Evolutionary conservation across 2,113 vertebrate species (phyloP).

Genomic region (Alaudala cheleensis): DNA sequence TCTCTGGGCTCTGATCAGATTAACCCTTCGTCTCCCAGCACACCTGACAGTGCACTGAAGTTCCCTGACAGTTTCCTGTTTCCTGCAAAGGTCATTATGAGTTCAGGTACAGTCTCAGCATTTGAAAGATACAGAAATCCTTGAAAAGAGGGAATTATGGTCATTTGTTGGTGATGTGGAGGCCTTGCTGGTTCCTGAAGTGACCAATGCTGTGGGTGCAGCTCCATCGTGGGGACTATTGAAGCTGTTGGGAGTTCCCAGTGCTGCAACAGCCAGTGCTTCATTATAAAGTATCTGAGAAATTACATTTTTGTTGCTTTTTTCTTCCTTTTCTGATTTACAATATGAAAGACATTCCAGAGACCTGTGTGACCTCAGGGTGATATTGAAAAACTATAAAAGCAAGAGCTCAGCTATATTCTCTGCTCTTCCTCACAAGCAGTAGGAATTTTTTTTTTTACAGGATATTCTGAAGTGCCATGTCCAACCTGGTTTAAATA

Average conservation of each 20-base stretch:
- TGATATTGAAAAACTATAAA: constrained; percentile 44
- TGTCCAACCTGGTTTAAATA: neutral
- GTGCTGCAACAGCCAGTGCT: neutral
- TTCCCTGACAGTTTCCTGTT: neutral
- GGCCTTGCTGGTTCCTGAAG: constrained; percentile 2
- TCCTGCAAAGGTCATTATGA: neutral
- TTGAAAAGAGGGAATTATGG: neutral
- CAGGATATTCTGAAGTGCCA: neutral
- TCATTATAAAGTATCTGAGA: neutral
- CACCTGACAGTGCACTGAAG: neutral
- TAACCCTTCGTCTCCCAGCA: neutral
- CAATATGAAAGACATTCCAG: constrained; percentile 21
- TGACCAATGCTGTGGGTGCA: neutral
- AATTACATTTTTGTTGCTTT: neutral
- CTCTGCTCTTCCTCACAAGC: neutral
- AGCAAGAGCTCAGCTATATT: constrained; percentile 4
- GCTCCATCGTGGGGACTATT: neutral
- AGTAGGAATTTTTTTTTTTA: neutral
- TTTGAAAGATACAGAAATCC: neutral
- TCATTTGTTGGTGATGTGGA: neutral
- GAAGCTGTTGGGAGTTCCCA: constrained; percentile 24
- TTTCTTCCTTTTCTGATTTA: constrained; percentile 2
- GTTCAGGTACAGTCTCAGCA: rapidly evolving
- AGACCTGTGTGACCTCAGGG: neutral
- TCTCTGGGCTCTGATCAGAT: neutral